Percentiles rank a stretch among this genome's conserved stretches.
Evolutionary conservation across 2,113 vertebrate genomes (phyloP).

Genomic region (Burhinus bistriatus): DNA sequence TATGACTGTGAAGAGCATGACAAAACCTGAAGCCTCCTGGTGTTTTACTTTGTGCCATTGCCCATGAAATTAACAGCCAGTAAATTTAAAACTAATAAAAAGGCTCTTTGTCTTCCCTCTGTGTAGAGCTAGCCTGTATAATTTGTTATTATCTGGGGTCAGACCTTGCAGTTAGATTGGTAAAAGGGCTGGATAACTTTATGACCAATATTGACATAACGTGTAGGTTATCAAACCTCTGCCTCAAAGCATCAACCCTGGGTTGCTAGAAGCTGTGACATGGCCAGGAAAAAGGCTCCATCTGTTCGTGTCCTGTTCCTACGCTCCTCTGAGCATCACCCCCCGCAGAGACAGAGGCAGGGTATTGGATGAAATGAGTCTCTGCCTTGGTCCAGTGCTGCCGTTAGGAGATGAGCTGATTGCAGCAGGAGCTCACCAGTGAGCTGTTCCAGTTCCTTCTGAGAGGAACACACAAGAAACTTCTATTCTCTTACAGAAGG

Average conservation of each 20-base stretch:
- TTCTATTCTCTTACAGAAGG: neutral
- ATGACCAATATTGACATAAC: neutral
- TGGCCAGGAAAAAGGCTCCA: neutral
- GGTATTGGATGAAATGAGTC: accelerated
- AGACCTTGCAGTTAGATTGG: neutral
- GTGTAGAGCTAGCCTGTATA: neutral
- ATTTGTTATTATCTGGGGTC: neutral
- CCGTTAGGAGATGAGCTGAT: accelerated
- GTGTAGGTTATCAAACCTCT: neutral
- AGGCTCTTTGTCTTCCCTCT: neutral
- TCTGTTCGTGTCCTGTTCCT: neutral
- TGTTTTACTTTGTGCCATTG: neutral
- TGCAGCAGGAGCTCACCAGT: neutral
- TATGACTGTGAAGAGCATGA: neutral
- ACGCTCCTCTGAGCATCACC: accelerated
- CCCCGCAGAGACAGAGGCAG: no score
- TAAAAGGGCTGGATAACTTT: neutral
- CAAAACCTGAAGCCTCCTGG: neutral
- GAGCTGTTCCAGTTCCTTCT: neutral
- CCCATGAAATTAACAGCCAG: slow-evolving; percentile 1
- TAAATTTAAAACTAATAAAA: neutral
- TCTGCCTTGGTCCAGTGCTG: accelerated
- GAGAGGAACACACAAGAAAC: accelerated
- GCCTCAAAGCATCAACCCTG: accelerated
- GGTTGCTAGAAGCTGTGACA: neutral